Conservation (phyloP, 2,797 vertebrate species). For the Pseudocheirus occidentalis region DNA sequence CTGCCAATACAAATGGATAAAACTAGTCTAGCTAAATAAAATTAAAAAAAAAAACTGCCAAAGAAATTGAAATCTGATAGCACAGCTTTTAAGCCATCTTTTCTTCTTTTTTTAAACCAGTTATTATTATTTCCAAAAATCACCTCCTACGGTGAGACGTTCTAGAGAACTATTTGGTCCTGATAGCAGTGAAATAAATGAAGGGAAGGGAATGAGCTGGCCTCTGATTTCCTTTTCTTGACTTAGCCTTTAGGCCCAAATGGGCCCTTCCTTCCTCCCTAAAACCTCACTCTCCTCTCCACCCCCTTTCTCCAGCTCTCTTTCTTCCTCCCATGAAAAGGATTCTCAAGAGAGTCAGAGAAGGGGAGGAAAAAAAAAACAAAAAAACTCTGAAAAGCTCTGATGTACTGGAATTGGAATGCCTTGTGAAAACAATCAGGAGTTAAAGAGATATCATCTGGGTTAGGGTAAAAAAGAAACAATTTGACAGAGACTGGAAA, state of each 20-base stretch:
- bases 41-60: neutral
- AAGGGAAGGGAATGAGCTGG: neutral
- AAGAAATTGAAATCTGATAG: slow-evolving; percentile 14
- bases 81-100: neutral
- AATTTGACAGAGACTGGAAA: neutral
- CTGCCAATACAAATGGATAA: neutral
- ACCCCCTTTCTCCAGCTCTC: neutral
- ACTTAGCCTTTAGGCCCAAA: neutral
- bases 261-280: neutral
- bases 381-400: neutral
- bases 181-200: neutral
- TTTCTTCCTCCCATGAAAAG: slow-evolving; percentile 1
- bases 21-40: neutral
- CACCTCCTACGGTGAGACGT: neutral
- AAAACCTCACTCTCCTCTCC: neutral
- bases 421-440: neutral
- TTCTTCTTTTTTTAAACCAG: neutral
- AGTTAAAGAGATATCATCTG: neutral
- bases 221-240: neutral
- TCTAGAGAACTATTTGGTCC: neutral
- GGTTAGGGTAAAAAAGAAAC: neutral
- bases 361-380: neutral
- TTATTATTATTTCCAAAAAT: neutral
- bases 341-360: neutral
- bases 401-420: neutral